These are phyloP conservation scores for Tapirus indicus DNA, from an alignment of 2,797 vertebrate genomes.

Conservation along the genomic window DNA sequence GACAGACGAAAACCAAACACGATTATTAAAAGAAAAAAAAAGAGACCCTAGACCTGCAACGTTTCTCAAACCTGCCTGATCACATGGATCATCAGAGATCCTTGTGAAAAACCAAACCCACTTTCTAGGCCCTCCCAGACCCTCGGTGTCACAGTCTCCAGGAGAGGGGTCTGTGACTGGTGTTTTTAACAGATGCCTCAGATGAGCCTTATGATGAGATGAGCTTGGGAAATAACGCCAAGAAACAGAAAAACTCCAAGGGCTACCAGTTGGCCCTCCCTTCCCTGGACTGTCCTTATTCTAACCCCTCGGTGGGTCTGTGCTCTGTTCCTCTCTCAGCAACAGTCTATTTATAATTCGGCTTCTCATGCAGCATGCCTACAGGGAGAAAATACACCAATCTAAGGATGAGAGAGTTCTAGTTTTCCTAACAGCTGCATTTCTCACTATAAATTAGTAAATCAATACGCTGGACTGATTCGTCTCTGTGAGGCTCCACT, in stretches of 20 bases:
- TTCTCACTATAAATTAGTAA: slow-evolving; percentile 41
- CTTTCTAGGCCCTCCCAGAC: neutral
- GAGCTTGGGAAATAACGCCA: neutral
- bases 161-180: neutral
- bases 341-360: slow-evolving; percentile 67
- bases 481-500: neutral
- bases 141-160: neutral
- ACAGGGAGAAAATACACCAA: neutral
- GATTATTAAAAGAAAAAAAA: neutral
- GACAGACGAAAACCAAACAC: neutral
- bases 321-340: slow-evolving; percentile 26
- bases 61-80: slow-evolving; percentile 32
- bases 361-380: slow-evolving; percentile 12
- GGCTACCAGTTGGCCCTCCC: neutral
- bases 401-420: neutral
- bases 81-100: neutral
- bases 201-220: neutral
- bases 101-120: neutral
- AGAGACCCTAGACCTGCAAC: neutral
- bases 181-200: neutral
- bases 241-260: neutral
- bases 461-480: neutral
- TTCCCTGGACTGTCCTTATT: slow-evolving; percentile 1
- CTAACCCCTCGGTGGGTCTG: neutral
- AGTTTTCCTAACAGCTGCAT: slow-evolving; percentile 46